Base-by-base conservation (phyloP, 2,113 vertebrate genomes). In the Picathartes gymnocephalus region DNA sequence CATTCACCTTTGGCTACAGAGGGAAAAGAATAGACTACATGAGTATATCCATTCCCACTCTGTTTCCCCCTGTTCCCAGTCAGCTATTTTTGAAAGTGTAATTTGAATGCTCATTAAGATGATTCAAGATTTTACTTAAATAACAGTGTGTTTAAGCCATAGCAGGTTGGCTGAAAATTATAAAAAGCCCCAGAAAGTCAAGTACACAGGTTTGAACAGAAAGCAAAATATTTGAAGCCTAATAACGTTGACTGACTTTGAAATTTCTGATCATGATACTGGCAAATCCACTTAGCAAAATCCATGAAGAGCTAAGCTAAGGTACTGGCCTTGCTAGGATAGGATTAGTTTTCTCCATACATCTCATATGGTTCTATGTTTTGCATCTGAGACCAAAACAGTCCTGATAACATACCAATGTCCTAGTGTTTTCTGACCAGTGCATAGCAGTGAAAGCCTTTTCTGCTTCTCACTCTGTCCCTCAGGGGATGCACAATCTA, bases 401-500 rank as follows among this genome's bases (percentile, higher is more conserved):
- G 4, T 35, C 15, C 28, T 70, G 33, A 24, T 28, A 61, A 44
- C 6, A 62, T 7, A 24, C 6, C 0, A 2, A 1, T 68, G 25
- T 72, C 68, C 22, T 13, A 31, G 22, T 12, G 48, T 84, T 58
- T 77, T 13, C 19, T 81, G 39, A n/a, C 14, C 9, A 30, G 20
- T 42, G 24, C 35, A 22, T 6, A 50, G 6, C 14, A 60, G 42
- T n/a, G 8, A 30, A 65, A 10, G 42, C 47, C 13, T 60, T 77
- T 58, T 69, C 40, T 79, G 7, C 25, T 79, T 70, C 44, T 73
- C 40, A 14, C 12, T 78, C 33, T 57, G 9, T 23, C 3, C 13
- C 5, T 21, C 4, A 5, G 11, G 8, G 6, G 14, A 3, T 27
- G 7, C 6, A 54, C 10, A 60, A 4, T 39, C 13, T 73, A 0